Evolutionary conservation across 2,797 vertebrate genomes (phyloP).

Genomic region (Petrocephalus schoutedeni): DNA sequence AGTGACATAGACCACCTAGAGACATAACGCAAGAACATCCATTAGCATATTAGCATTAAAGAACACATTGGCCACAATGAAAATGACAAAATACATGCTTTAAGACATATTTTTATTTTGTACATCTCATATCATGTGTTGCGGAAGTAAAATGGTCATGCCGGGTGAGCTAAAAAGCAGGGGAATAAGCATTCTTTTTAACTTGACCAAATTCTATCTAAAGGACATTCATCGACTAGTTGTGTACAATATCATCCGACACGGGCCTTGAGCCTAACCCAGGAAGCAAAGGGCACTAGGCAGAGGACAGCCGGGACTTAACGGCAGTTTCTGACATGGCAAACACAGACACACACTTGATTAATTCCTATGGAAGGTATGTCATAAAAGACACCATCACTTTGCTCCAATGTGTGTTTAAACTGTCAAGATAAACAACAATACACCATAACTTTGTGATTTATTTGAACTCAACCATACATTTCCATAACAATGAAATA

Average conservation of each 20-base stretch:
- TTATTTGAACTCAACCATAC: neutral
- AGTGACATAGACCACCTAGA: constrained; percentile 27
- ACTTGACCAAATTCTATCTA: neutral
- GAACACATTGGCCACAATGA: neutral
- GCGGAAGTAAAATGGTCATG: neutral
- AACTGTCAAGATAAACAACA: neutral
- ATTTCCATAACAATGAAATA: neutral
- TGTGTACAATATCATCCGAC: neutral
- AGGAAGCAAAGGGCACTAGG: neutral
- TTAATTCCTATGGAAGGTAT: neutral
- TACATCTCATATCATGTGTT: neutral
- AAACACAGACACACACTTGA: neutral
- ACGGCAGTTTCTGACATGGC: neutral
- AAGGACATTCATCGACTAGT: neutral
- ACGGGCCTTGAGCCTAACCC: neutral
- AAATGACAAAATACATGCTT: too few relatives aligned
- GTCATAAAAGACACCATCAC: neutral
- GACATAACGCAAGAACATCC: neutral
- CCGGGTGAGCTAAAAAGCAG: neutral
- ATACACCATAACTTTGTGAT: neutral
- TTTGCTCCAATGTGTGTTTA: neutral
- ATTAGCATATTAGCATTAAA: neutral
- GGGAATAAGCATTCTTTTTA: neutral
- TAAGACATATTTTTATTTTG: neutral
- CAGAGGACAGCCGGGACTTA: neutral